These are phyloP conservation scores for Nemotelus nigrinus DNA, from an alignment of 2,888 invertebrate species.

Conservation along the genomic window DNA sequence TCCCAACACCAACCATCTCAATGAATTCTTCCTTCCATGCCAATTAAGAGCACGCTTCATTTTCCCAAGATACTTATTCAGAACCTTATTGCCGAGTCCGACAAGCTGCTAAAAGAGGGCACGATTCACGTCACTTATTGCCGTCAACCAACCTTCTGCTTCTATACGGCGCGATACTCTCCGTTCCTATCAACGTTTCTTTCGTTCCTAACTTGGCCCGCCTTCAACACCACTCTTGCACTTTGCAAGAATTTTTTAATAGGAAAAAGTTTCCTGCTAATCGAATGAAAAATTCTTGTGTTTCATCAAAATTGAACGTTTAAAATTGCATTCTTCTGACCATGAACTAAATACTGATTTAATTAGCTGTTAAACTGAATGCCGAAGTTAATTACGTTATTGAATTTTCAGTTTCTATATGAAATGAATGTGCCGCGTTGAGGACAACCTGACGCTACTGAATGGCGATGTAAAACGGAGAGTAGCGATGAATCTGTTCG, in stretches of 20 bases:
- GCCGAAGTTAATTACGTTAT: constrained; percentile 49
- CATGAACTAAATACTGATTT: constrained; percentile 48
- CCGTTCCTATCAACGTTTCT: background rate
- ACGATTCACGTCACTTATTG: background rate
- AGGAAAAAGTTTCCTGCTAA: constrained; percentile 47
- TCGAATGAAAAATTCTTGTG: constrained; percentile 50
- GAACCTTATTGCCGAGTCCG: background rate
- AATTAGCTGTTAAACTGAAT: constrained; percentile 48
- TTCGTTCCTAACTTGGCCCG: background rate
- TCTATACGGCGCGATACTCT: no score
- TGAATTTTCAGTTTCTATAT: constrained; percentile 43
- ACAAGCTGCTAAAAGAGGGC: background rate
- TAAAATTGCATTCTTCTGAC: constrained; percentile 50
- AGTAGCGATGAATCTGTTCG: no score
- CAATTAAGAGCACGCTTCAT: constrained; percentile 13
- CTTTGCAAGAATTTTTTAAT: constrained; percentile 46
- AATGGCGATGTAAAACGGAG: no score
- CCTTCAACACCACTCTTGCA: background rate
- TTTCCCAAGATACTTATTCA: background rate
- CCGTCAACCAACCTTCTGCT: background rate
- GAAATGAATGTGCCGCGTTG: constrained; percentile 2
- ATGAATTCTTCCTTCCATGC: constrained; percentile 41
- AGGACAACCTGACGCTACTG: background rate
- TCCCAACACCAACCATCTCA: constrained; percentile 27
- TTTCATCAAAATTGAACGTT: constrained; percentile 47